These are phyloP conservation scores for Rhabdomys pumilio DNA, from an alignment of 2,797 vertebrate species.

Conservation along the genomic window DNA sequence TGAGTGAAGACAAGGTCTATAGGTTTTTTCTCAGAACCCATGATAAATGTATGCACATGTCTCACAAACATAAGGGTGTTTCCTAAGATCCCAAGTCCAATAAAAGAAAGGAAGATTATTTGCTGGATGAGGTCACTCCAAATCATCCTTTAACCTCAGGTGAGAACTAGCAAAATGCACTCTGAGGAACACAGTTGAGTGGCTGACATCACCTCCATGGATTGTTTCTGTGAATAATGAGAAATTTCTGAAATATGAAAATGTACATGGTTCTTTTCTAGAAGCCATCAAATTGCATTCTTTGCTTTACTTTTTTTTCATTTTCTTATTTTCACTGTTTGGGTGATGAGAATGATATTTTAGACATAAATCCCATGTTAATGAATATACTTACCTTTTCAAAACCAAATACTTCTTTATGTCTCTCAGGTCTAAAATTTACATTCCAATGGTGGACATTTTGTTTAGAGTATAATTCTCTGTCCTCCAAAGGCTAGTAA, in stretches of 20 bases:
- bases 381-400: not conserved
- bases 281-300: not conserved
- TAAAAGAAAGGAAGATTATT: conserved; percentile 11
- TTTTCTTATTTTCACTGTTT: not conserved
- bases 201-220: not conserved
- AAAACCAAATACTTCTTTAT: not conserved
- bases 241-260: not conserved
- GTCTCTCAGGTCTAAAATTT: not conserved
- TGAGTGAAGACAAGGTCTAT: conserved; percentile 38
- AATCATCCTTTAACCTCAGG: not conserved
- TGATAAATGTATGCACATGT: not conserved
- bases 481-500: not conserved
- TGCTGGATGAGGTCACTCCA: not conserved
- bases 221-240: not conserved
- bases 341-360: not conserved
- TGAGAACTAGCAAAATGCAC: not conserved
- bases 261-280: not conserved
- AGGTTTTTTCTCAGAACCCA: not conserved
- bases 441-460: not conserved
- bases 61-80: not conserved
- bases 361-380: not conserved
- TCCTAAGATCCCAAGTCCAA: conserved; percentile 7
- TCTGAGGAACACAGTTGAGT: not conserved
- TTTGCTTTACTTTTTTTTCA: not conserved
- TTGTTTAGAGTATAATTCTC: not conserved